Base-by-base conservation (phyloP, 2,113 vertebrate genomes). In the Seriola aureovittata region DNA sequence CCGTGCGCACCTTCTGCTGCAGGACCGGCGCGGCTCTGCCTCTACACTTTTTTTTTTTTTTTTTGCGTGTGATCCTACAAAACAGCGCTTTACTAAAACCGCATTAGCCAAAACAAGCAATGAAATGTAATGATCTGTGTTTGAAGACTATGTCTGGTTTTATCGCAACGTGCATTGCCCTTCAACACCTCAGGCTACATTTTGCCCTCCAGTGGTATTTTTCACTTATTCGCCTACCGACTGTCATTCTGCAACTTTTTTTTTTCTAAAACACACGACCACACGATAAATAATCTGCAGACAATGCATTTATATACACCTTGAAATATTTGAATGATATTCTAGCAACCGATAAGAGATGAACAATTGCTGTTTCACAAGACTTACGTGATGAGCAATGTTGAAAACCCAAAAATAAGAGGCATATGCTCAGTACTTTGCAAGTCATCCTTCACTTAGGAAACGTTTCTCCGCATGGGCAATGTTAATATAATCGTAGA, bases 351-450 rank as follows among this genome's bases (percentile, higher is more conserved):
- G 65, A 80, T 19, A 85, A 77, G 1, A 88, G 14, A 92, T 54
- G 52, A 84, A 88, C 12, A 88, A 85, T 89, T 78, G 72, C 77
- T 86, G 85, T 91, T 91, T 90, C 34, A 81, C 87, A 78, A 32
- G 91, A 96, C 95, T 96, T 95, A 96, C 95, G 94, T 95, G 95
- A 91, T 72, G 93, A 94, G 93, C 93, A 95, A 70, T 91, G 92
- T 81, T 95, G 95, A 87, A 94, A 93, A 74, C 88, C 93, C 81
- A 88, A 92, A 93, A 94, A 84, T 78, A 96, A 91, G 79, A 95
- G 93, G 91, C 89, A 92, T 90, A 93, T 84, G 93, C 90, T 91
- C 85, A 96, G 78, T 89, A 91, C 89, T 93, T 88, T 94, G 89
- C 93, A 87, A 92, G 93, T 91, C 95, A 96, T 96, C 93, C 93